phyloP scores from a whole-genome alignment of 2,888 invertebrate genomes.

The Limnephilus lunatus region DNA sequence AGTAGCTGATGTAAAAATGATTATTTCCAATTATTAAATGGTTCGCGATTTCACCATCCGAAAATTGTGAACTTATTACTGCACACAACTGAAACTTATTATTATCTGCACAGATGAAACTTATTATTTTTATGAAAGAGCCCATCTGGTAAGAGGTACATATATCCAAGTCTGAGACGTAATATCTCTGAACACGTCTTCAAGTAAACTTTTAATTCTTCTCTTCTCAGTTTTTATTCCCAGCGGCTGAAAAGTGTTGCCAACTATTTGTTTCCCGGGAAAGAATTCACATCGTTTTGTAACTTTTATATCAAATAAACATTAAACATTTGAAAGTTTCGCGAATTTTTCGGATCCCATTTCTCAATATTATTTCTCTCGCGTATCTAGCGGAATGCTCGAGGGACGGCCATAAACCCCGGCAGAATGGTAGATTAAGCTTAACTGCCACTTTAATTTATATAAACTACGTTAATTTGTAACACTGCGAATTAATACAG shows the following conservation, averaged over 20 bases:
- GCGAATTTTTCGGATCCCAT: neutral
- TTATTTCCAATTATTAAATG: neutral
- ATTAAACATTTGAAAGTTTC: neutral
- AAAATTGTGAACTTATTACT: neutral
- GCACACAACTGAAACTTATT: neutral
- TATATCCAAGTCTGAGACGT: neutral
- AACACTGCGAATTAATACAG: neutral
- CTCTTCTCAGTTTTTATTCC: neutral
- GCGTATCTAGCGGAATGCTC: neutral
- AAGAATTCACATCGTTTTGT: neutral
- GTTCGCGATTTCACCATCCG: neutral
- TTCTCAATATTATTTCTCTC: neutral
- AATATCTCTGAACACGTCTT: neutral
- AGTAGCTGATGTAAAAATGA: no score
- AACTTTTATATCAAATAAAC: slow-evolving; percentile 2
- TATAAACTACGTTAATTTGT: neutral
- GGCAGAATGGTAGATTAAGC: neutral
- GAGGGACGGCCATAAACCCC: neutral
- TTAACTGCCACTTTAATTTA: neutral
- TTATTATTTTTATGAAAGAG: neutral
- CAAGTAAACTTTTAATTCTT: slow-evolving; percentile 2
- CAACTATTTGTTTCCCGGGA: neutral
- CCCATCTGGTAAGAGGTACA: neutral
- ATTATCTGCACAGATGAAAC: neutral
- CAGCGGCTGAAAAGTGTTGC: neutral